Percentiles rank a stretch among this genome's conserved stretches.
phyloP scores from a whole-genome alignment of 53 echinoderm and acorn worm genomes.

The Paracentrotus lividus region DNA sequence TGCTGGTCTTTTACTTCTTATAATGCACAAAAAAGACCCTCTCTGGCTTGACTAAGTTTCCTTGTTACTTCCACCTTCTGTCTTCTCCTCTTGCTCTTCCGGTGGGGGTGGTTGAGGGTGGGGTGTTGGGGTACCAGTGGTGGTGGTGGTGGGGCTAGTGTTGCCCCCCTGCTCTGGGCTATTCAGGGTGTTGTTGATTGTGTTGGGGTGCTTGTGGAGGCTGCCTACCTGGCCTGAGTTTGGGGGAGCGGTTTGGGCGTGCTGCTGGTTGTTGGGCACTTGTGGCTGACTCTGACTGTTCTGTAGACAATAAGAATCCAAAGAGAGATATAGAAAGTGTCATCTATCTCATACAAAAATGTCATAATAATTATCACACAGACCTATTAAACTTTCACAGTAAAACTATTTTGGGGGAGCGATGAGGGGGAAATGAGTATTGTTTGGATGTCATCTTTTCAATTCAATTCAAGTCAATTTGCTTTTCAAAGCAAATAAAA shows the following conservation, averaged over 20 bases:
- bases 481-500: too few relatives aligned
- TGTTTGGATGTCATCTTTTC: too few relatives aligned
- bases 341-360: neutral
- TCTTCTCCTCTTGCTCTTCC: conserved; percentile 63
- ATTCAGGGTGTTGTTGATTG: conserved; percentile 96
- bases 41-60: conserved; percentile 66
- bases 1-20: too few relatives aligned
- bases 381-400: too few relatives aligned
- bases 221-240: conserved; percentile 70
- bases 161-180: conserved; percentile 74
- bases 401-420: too few relatives aligned
- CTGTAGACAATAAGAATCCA: conserved; percentile 60
- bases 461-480: too few relatives aligned
- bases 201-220: conserved; percentile 90
- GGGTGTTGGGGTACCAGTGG: conserved; percentile 10
- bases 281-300: conserved; percentile 94
- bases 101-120: neutral
- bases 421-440: too few relatives aligned
- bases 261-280: conserved; percentile 95
- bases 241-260: conserved; percentile 64
- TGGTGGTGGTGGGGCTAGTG: conserved; percentile 31
- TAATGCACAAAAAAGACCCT: too few relatives aligned
- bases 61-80: conserved; percentile 75
- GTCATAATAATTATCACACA: too few relatives aligned
- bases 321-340: neutral